Evolutionary conservation across 2,888 invertebrate species (phyloP), one percentile per base, ranked within the genome.

Genomic region (Neoascia interrupta): DNA sequence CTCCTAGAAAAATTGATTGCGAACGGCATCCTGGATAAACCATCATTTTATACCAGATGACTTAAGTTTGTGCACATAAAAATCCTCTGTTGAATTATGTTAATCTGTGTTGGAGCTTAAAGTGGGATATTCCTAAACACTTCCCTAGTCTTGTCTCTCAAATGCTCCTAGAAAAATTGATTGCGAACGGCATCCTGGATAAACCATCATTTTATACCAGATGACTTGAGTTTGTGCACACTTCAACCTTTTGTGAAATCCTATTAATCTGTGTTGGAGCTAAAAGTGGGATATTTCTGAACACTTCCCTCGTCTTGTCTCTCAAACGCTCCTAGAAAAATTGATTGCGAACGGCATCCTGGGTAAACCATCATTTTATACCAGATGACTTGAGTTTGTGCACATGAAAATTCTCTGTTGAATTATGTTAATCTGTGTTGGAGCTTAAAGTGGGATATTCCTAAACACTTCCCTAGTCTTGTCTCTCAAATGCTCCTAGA

Each of bases 21-120:
- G 41, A 56, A 56, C 56, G 56, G 41, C 56, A 56, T 56, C 56
- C 56, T 56, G 56, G 56, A 56, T 41, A 41, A 23, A 56, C 56
- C 18, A 16, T 6, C 31, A 51, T 51, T 51, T 15, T 51, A 31
- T 31, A 18, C 34, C 49, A 51, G 49, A 51, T 31, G 49, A 51
- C 49, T 51, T 51, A 18, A n/a, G 49, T 51, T 51, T 18, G 49
- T 31, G 49, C 31, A 51, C 49, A 51, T 5, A 8, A 31, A 31
- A 6, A 31, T n/a, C n/a, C n/a, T n/a, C n/a, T n/a, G n/a, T n/a
- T n/a, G n/a, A n/a, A n/a, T n/a, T n/a, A n/a, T n/a, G n/a, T 4
- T 31, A 6, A 6, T 8, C n/a, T 31, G 8, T 31, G 8, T 26
- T 5, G 49, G 49, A 51, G 49, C n/a, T 34, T n/a, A 51, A 51